These are phyloP conservation scores for Zaprionus davidi DNA, from an alignment of 1,140 invertebrate species.

Conservation along the genomic window DNA sequence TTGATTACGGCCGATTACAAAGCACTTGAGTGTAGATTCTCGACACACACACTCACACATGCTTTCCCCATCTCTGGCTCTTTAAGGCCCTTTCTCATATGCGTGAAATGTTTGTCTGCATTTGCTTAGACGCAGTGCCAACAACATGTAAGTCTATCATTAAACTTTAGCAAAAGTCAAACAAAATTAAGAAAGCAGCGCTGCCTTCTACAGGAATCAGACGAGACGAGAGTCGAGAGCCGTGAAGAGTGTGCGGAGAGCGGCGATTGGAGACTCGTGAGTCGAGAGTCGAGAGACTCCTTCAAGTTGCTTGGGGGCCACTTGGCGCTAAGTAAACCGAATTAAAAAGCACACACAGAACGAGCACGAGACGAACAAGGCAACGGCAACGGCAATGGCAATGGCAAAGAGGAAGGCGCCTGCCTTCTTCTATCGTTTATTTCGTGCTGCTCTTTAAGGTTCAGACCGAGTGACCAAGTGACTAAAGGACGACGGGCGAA, in stretches of 20 bases:
- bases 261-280: neutral
- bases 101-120: slow-evolving; percentile 22
- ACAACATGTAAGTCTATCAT: slow-evolving; percentile 65
- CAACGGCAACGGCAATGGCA: neutral
- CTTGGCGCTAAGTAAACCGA: slow-evolving; percentile 68
- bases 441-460: slow-evolving; percentile 60
- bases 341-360: slow-evolving; percentile 70
- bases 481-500: slow-evolving; percentile 4
- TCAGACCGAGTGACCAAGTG: slow-evolving; percentile 42
- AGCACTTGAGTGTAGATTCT: slow-evolving; percentile 56
- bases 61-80: neutral
- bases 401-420: neutral
- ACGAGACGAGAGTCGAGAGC: slow-evolving; percentile 1
- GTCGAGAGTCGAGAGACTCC: slow-evolving; percentile 14
- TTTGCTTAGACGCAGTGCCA: slow-evolving; percentile 52
- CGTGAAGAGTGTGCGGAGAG: neutral
- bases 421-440: neutral
- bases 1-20: slow-evolving; percentile 76
- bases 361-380: no score
- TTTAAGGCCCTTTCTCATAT: neutral
- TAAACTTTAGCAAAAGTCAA: slow-evolving; percentile 77
- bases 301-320: slow-evolving; percentile 56
- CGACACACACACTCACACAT: neutral
- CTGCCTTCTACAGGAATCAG: neutral
- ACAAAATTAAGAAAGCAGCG: slow-evolving; percentile 73